Percentiles rank a stretch among this genome's conserved stretches.
Evolutionary conservation across 2,888 invertebrate genomes (phyloP).

Genomic region (Allophyes oxyacanthae): DNA sequence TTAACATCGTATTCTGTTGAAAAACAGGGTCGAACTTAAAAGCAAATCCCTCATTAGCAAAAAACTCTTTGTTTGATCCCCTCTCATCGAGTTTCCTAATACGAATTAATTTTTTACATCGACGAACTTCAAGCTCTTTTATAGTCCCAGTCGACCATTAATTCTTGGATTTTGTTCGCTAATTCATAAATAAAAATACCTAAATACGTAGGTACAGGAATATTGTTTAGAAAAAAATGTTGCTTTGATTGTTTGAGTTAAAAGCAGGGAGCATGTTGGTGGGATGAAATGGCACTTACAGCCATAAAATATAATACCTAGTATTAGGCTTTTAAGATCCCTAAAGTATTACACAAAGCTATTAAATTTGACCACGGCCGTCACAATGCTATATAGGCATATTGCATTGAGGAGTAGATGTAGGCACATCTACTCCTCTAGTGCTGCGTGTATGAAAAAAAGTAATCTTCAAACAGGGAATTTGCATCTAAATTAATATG

Average conservation of each 20-base stretch:
- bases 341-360: too few relatives aligned
- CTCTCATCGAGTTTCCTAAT: slow-evolving; percentile 26
- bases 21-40: slow-evolving; percentile 2
- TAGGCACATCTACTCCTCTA: too few relatives aligned
- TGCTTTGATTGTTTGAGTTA: slow-evolving; percentile 10
- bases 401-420: too few relatives aligned
- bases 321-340: too few relatives aligned
- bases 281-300: too few relatives aligned
- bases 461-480: too few relatives aligned
- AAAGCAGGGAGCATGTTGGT: not conserved
- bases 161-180: slow-evolving; percentile 11
- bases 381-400: too few relatives aligned
- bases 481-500: too few relatives aligned
- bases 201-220: not conserved
- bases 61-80: slow-evolving; percentile 23
- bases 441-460: too few relatives aligned
- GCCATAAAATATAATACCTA: too few relatives aligned
- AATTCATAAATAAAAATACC: slow-evolving; percentile 14
- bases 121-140: slow-evolving; percentile 29
- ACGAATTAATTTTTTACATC: slow-evolving; percentile 33
- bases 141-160: slow-evolving; percentile 5
- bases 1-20: not conserved
- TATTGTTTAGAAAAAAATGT: not conserved
- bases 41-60: slow-evolving; percentile 11
- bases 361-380: too few relatives aligned